Percentiles rank a stretch among this genome's conserved stretches.
phyloP scores from a whole-genome alignment of 2,888 invertebrate genomes.

The Neoaliturus tenellus region DNA sequence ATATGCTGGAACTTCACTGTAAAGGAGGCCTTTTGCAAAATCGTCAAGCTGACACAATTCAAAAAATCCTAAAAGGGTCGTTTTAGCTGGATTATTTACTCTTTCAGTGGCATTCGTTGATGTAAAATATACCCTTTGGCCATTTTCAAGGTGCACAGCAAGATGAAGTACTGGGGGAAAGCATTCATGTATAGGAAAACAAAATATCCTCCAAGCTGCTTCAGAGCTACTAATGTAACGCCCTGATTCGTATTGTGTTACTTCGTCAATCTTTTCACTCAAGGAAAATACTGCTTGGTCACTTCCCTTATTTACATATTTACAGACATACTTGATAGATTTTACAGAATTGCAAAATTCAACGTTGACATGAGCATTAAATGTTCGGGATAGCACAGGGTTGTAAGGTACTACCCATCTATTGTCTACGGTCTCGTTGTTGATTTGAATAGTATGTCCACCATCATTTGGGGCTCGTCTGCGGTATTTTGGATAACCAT shows the following conservation, averaged over 20 bases:
- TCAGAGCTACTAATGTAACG: conserved; percentile 63
- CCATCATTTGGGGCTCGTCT: conserved; percentile 62
- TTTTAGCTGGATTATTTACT: conserved; percentile 10
- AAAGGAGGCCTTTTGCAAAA: conserved; percentile 61
- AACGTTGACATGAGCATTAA: conserved; percentile 64
- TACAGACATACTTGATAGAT: conserved; percentile 66
- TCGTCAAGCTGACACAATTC: conserved; percentile 27
- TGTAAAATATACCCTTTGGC: conserved; percentile 44
- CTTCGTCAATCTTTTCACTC: conserved; percentile 61
- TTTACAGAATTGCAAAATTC: conserved; percentile 66
- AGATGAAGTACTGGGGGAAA: conserved; percentile 41
- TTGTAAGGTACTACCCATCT: conserved; percentile 63
- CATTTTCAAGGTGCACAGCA: conserved; percentile 53
- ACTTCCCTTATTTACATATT: conserved; percentile 66
- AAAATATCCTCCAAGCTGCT: conserved; percentile 63
- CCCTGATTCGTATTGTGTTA: conserved; percentile 62
- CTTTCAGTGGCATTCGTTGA: conserved; percentile 11
- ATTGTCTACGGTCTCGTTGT: conserved; percentile 58
- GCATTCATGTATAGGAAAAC: conserved; percentile 46
- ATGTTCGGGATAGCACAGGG: conserved; percentile 57
- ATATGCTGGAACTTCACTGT: conserved; percentile 62
- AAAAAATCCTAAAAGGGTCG: conserved; percentile 38
- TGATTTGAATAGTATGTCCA: not conserved
- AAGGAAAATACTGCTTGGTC: conserved; percentile 57
- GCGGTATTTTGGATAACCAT: conserved; percentile 70